Conservation (phyloP, 2,113 vertebrate species). For the Oenanthe oenanthe region DNA sequence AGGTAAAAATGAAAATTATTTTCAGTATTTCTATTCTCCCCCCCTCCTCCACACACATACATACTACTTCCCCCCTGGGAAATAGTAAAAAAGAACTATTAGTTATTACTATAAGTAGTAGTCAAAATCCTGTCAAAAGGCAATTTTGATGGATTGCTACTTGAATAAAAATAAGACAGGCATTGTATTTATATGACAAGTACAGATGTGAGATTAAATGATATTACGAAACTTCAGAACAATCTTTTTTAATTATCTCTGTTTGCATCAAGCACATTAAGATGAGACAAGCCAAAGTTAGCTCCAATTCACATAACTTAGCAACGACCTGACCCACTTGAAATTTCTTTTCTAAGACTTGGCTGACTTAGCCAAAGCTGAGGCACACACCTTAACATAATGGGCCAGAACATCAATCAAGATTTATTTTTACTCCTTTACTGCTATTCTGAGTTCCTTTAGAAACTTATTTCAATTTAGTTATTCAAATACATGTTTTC, state of each 20-base stretch:
- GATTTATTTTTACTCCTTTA: constrained; percentile 21
- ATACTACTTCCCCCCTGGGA: neutral
- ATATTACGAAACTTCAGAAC: neutral
- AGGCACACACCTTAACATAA: neutral
- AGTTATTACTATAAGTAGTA: constrained; percentile 7
- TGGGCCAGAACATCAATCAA: neutral
- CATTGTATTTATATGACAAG: constrained; percentile 42
- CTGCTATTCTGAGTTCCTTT: neutral
- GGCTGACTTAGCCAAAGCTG: constrained; percentile 14
- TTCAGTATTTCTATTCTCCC: neutral
- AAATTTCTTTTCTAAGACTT: constrained; percentile 19
- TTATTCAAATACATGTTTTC: neutral
- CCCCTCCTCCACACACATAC: neutral
- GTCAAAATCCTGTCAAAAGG: constrained; percentile 45
- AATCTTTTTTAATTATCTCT: neutral
- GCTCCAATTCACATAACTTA: constrained; percentile 29
- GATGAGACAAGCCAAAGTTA: constrained; percentile 41
- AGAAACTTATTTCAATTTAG: neutral
- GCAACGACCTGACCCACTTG: constrained; percentile 9
- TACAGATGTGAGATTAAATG: neutral
- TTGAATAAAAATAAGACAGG: constrained; percentile 47
- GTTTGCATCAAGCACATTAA: constrained; percentile 47
- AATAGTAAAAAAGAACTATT: constrained; percentile 6
- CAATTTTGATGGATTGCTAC: constrained; percentile 52
- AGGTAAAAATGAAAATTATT: neutral